phyloP scores from a whole-genome alignment of 1,140 invertebrate species.

The Thalassaphorura encarpata region DNA sequence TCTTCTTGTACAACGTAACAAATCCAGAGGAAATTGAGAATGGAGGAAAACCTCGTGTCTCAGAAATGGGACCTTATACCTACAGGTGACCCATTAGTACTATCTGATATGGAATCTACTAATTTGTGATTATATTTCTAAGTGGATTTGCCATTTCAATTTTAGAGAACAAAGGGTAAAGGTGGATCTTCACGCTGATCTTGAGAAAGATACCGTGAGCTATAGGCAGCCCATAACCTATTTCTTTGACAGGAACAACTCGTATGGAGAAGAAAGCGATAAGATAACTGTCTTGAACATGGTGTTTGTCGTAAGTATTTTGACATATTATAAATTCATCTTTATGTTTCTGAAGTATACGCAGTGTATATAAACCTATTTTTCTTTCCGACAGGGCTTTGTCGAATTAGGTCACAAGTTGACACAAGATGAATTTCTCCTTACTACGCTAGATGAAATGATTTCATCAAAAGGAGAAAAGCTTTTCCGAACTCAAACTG shows the following conservation, averaged over 20 bases:
- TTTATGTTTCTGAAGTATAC: background rate
- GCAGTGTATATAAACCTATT: background rate
- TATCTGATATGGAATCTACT: background rate
- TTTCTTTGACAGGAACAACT: constrained; percentile 10
- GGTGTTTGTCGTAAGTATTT: constrained; percentile 5
- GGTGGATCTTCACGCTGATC: constrained; percentile 5
- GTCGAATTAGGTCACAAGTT: background rate
- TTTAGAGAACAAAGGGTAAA: constrained; percentile 10
- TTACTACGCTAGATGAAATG: constrained; percentile 8
- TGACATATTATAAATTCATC: background rate
- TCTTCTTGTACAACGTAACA: constrained; percentile 21
- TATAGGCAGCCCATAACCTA: constrained; percentile 3
- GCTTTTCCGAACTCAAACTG: background rate
- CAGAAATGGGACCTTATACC: constrained; percentile 15
- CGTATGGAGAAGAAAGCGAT: constrained; percentile 8
- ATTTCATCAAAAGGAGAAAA: constrained; percentile 9
- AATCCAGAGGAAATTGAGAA: constrained; percentile 8
- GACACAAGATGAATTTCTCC: constrained; percentile 5
- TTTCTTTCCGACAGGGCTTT: background rate
- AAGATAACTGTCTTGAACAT: constrained; percentile 14
- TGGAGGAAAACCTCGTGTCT: constrained; percentile 12
- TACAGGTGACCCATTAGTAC: constrained; percentile 7
- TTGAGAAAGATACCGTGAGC: background rate
- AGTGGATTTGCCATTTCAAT: background rate
- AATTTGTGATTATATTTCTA: background rate